Evolutionary conservation across 64 coral and sea anemone species (phyloP).

Genomic region (Orbicella faveolata): DNA sequence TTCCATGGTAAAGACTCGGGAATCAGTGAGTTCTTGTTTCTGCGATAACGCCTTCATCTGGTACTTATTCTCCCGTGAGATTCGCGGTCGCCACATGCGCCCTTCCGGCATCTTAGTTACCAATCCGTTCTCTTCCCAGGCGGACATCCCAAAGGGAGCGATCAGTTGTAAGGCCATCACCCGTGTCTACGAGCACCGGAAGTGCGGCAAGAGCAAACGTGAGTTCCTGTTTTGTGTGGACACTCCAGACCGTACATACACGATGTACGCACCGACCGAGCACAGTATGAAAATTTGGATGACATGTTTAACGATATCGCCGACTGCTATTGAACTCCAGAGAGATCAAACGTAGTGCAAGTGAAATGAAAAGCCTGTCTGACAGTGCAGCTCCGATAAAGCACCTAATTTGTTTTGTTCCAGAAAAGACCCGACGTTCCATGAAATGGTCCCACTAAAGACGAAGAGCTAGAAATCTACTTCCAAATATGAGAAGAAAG

Average conservation of each 20-base stretch:
- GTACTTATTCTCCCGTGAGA: too few relatives aligned
- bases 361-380: too few relatives aligned
- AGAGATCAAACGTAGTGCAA: conserved; percentile 32
- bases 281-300: conserved; percentile 81
- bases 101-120: not conserved
- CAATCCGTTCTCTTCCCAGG: conserved; percentile 6
- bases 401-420: too few relatives aligned
- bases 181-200: conserved; percentile 71
- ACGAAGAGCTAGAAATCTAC: too few relatives aligned
- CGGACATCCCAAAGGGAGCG: conserved; percentile 78
- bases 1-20: too few relatives aligned
- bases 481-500: too few relatives aligned
- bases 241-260: conserved; percentile 79
- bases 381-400: too few relatives aligned
- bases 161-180: conserved; percentile 81
- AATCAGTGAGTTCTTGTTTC: too few relatives aligned
- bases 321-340: conserved; percentile 64
- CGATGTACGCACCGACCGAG: conserved; percentile 77
- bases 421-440: too few relatives aligned
- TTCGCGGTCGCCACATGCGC: too few relatives aligned
- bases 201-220: conserved; percentile 52
- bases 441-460: too few relatives aligned
- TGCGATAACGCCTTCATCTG: too few relatives aligned
- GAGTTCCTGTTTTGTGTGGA: conserved; percentile 69
- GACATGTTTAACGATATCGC: conserved; percentile 72